These are phyloP conservation scores for Colaptes auratus DNA, from an alignment of 2,113 vertebrate genomes.

Conservation along the genomic window DNA sequence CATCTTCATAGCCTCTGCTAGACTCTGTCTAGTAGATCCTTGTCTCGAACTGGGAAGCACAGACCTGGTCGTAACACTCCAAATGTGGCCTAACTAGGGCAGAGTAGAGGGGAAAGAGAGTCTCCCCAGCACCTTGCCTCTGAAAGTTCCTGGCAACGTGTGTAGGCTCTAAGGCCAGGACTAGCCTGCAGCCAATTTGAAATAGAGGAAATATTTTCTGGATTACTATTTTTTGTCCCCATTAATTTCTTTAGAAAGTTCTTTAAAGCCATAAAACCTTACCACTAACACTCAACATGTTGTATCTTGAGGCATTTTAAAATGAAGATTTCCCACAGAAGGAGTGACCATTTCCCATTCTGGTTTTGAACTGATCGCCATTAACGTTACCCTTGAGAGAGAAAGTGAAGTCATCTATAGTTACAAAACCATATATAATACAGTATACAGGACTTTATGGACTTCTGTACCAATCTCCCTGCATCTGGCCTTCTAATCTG, in stretches of 20 bases:
- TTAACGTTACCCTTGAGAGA: not conserved
- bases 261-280: not conserved
- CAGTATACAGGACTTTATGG: not conserved
- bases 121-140: not conserved
- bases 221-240: too few species aligned
- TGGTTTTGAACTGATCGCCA: not conserved
- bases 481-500: not conserved
- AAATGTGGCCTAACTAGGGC: too few species aligned
- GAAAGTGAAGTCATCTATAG: not conserved
- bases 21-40: too few species aligned
- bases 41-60: too few species aligned
- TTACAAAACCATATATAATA: not conserved
- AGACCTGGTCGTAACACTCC: too few species aligned
- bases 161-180: not conserved
- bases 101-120: too few species aligned
- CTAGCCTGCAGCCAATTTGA: not conserved
- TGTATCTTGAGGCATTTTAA: not conserved
- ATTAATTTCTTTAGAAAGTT: not conserved
- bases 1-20: too few species aligned
- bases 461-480: not conserved
- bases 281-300: not conserved
- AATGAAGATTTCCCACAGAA: not conserved
- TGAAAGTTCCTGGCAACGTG: not conserved
- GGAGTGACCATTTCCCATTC: not conserved
- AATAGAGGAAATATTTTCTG: not conserved